Conservation (phyloP, 1,140 invertebrate species). For the Drosophila aff. region DNA sequence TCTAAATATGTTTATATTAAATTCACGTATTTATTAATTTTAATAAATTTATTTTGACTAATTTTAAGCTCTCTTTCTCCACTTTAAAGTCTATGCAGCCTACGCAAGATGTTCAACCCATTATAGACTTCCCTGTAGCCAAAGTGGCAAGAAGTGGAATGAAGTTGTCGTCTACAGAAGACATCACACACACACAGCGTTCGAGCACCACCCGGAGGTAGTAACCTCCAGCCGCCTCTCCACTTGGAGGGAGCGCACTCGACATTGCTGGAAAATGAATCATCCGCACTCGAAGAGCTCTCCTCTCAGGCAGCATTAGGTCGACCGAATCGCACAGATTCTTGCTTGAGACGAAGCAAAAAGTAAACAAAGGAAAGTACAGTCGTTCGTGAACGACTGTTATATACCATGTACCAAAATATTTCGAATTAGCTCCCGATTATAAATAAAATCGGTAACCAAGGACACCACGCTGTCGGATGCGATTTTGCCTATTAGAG, state of each 20-base stretch:
- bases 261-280: slow-evolving; percentile 40
- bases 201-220: too few species aligned
- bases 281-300: slow-evolving; percentile 42
- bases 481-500: too few species aligned
- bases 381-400: too few species aligned
- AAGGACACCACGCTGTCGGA: too few species aligned
- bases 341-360: slow-evolving; percentile 1
- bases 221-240: not conserved
- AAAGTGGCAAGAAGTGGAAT: slow-evolving; percentile 22
- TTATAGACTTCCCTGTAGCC: slow-evolving; percentile 11
- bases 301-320: slow-evolving; percentile 26
- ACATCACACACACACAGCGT: slow-evolving; percentile 11
- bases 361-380: too few species aligned
- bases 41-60: too few species aligned
- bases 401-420: too few species aligned
- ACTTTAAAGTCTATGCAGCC: not conserved
- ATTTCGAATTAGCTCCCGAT: too few species aligned
- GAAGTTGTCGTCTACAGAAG: slow-evolving; percentile 37
- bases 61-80: not conserved
- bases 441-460: too few species aligned
- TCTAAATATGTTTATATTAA: not conserved
- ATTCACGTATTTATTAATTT: not conserved
- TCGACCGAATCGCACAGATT: slow-evolving; percentile 30
- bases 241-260: slow-evolving; percentile 18
- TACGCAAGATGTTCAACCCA: not conserved